Evolutionary conservation across 1,140 invertebrate genomes (phyloP), one percentile per base, ranked within the genome.

Genomic region (Halesus radiatus): DNA sequence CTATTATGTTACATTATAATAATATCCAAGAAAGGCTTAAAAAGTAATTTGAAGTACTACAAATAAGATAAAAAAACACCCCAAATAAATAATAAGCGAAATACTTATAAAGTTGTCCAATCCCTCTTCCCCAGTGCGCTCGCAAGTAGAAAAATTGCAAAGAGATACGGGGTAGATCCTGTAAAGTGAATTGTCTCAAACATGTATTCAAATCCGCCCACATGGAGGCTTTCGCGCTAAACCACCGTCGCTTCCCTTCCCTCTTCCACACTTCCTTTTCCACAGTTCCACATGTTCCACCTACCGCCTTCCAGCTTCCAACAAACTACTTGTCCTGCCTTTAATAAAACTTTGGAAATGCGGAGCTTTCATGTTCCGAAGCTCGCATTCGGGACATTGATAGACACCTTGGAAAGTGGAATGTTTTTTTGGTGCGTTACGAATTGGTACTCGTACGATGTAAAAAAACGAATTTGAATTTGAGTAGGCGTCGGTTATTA

Each of bases 111-210:
- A 45, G 37, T 45, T 45, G 10, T 1, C 8, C 37, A 13, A 45
- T 45, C 37, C 37, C 37, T 13, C 37, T 13, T 45, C 10, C 37
- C 10, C 8, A 13, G 37, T 45, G 8, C 37, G 56, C 56, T 18
- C 20, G 15, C 18, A 22, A 18, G 56, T 8, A 60, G 13, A 60
- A 60, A 60, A 60, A 60, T 60, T 60, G 62, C 26, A 37, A 22
- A 66, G 62, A 37, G 32, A 29, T 66, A 29, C 26, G 62, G 62
- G 62, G 37, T 37, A 37, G 62, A 66, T 66, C 29, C 29, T 29
- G 26, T 29, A 66, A 66, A 66, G 62, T 66, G 62, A 66, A 66
- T 66, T 66, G 62, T 66, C 62, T 37, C 62, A 66, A 66, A 66
- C 62, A 66, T 66, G 62, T 66, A 66, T 66, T 66, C 62, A 66